Evolutionary conservation across 1,140 invertebrate species (phyloP), one percentile per base, ranked within the genome.

Genomic region (Drepana arcuata): DNA sequence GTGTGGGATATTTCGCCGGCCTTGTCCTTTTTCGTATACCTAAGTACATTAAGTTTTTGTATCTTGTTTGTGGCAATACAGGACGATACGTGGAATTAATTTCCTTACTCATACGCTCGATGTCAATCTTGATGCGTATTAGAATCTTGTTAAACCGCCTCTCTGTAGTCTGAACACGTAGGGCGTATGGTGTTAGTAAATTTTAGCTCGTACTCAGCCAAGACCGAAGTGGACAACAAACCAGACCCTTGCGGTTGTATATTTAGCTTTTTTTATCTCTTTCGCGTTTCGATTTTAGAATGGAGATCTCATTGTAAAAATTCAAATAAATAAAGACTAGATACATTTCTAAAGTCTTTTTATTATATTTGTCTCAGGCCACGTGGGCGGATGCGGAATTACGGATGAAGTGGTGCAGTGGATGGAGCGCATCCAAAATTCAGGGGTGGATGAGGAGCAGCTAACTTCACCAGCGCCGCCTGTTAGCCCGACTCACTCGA

Each of bases 371-470:
- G 18, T 26, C n/a, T 9, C 66, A 92, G 91, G 91, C 73, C 91
- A 92, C 73, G 88, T 89, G 15, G 90, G 88, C 44, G 95, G 94
- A 5, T 96, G 95, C 81, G 95, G 95, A 26, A 90, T 95, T 21
- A 95, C 89, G 7, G 92, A 94, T 41, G 91, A 95, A 39, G 88
- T 95, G 14, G 88, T 90, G 36, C 88, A 94, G 54, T 97, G 95
- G 94, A 98, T 98, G 96, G 90, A 96, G 45, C 86, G 86, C 43
- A 89, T 98, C 49, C 95, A 97, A 73, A 93, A 95, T 83, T 95
- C 95, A 6, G 94, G 88, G 0, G 88, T 88, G 18, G 88, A 91
- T 37, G 84, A 89, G n/a, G 88, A 90, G 2, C 48, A 65, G 2
- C 57, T 69, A 1, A 62, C 73, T 4, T 57, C 74, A 2, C 39